phyloP scores from a whole-genome alignment of 2,113 vertebrate species.

The Progne subis region DNA sequence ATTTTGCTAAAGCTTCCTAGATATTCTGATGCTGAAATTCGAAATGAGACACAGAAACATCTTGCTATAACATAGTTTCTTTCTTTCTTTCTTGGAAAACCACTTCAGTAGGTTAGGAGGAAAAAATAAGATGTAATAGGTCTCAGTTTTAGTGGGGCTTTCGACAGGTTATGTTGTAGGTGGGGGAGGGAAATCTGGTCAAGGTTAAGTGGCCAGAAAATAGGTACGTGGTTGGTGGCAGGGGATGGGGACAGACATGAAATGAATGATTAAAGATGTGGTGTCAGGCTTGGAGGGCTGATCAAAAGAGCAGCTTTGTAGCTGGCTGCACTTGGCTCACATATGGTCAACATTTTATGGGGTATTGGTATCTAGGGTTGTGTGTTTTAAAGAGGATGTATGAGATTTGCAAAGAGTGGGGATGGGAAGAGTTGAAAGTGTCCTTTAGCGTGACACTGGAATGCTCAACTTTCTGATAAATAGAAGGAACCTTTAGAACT shows the following conservation, averaged over 20 bases:
- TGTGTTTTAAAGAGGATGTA: background rate
- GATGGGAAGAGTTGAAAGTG: background rate
- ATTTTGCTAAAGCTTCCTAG: background rate
- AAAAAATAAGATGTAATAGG: background rate
- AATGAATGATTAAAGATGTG: background rate
- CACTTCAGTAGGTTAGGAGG: background rate
- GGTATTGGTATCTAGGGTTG: background rate
- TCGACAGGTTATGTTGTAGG: background rate
- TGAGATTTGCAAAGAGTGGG: background rate
- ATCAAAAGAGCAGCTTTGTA: background rate
- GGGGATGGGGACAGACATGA: background rate
- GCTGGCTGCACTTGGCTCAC: background rate
- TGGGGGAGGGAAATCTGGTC: background rate
- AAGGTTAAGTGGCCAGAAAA: background rate
- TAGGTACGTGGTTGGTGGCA: background rate
- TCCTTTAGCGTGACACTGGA: background rate
- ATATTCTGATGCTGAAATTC: background rate
- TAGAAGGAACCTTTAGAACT: background rate
- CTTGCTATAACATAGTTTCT: background rate
- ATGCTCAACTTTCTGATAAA: background rate
- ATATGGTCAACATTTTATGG: background rate
- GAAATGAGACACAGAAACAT: background rate
- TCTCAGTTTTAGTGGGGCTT: background rate
- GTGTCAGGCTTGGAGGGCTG: background rate
- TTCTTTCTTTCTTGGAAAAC: background rate